These are phyloP conservation scores for Sycophila texana DNA, from an alignment of 2,888 invertebrate genomes.

Conservation along the genomic window DNA sequence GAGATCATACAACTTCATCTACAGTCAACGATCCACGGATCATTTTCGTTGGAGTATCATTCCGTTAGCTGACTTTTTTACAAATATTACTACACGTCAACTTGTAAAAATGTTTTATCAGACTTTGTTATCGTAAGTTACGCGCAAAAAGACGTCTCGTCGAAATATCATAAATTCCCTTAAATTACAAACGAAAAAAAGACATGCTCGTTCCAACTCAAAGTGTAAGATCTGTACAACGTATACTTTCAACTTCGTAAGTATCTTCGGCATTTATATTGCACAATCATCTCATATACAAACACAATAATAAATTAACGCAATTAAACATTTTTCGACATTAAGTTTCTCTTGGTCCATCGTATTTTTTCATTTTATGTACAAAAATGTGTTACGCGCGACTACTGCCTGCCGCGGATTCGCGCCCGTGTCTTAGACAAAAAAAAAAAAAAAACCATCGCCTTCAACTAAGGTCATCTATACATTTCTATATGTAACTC, in stretches of 20 bases:
- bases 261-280: slow-evolving; percentile 52
- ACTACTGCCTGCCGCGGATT: slow-evolving; percentile 33
- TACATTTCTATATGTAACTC: not conserved
- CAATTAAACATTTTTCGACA: slow-evolving; percentile 51
- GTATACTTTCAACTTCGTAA: slow-evolving; percentile 38
- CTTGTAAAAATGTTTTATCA: slow-evolving; percentile 44
- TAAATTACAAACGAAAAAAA: slow-evolving; percentile 48
- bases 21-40: slow-evolving; percentile 7
- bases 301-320: slow-evolving; percentile 60
- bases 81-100: slow-evolving; percentile 5
- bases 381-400: slow-evolving; percentile 35
- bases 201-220: slow-evolving; percentile 18
- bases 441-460: slow-evolving; percentile 32
- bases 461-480: not conserved
- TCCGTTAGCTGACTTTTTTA: slow-evolving; percentile 6
- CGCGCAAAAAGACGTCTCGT: slow-evolving; percentile 12
- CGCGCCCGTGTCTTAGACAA: slow-evolving; percentile 19
- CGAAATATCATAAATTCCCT: slow-evolving; percentile 1
- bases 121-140: slow-evolving; percentile 25
- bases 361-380: slow-evolving; percentile 32
- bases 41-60: slow-evolving; percentile 22
- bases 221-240: slow-evolving; percentile 44
- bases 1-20: slow-evolving; percentile 19
- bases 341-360: slow-evolving; percentile 55
- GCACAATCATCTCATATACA: slow-evolving; percentile 60